Percentiles rank a stretch among this genome's conserved stretches.
Evolutionary conservation across 2,113 vertebrate species (phyloP).

Genomic region (Bombycilla garrulus): DNA sequence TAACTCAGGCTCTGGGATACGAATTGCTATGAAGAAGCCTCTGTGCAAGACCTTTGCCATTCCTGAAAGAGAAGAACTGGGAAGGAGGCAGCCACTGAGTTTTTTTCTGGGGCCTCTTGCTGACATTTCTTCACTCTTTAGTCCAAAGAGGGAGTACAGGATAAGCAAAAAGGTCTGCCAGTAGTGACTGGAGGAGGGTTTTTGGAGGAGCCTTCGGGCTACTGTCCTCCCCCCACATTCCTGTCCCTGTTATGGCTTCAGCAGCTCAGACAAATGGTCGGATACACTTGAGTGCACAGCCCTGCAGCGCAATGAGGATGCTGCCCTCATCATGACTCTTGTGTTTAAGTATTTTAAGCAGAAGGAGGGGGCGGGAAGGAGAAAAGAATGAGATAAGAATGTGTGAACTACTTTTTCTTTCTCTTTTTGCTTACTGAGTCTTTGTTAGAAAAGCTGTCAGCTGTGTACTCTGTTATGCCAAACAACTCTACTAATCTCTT

Average conservation of each 20-base stretch:
- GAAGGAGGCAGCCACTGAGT: background rate
- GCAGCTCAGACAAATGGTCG: background rate
- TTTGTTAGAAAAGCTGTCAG: background rate
- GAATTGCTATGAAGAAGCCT: background rate
- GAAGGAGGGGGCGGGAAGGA: background rate
- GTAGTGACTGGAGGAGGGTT: background rate
- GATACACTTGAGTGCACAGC: background rate
- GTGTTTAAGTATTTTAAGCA: background rate
- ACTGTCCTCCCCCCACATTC: background rate
- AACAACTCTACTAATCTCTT: background rate
- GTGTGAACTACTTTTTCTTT: background rate
- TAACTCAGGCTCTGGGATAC: background rate
- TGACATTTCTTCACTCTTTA: background rate
- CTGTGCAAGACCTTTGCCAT: background rate
- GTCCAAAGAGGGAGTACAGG: background rate
- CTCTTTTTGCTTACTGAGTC: background rate
- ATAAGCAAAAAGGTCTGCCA: background rate
- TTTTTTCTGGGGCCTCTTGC: background rate
- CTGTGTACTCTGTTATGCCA: background rate
- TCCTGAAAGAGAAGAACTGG: background rate
- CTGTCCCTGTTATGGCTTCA: background rate
- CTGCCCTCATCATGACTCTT: background rate
- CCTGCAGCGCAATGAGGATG: background rate
- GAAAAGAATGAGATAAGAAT: background rate
- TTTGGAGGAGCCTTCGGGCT: background rate